Evolutionary conservation across 2,797 vertebrate species (phyloP), one percentile per base, ranked within the genome.

Genomic region (Chanos chanos): DNA sequence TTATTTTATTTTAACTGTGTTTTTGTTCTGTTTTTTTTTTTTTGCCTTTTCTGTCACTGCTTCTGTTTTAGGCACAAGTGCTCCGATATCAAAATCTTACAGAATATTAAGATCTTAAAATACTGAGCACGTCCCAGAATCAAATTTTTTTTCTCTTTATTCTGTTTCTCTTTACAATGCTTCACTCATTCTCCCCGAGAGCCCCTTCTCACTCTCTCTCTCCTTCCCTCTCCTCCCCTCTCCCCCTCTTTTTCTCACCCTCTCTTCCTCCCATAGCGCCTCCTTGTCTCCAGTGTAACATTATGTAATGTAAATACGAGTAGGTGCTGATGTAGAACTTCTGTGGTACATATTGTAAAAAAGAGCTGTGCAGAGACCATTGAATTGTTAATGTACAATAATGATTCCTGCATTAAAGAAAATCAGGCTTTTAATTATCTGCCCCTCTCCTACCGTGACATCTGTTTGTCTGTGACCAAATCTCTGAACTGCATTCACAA

Each of bases 321-420:
- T 88, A 86, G 87, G 84, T 85, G 86, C 87, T 83, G 89, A 89
- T 90, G 88, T 77, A 71, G 67, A 74, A 64, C 59, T 77, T 49
- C 81, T 82, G 85, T 89, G 87, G 84, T 89, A 89, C 85, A 89
- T 90, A 89, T 85, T 90, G 89, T 89, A 87, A 87, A 90, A 85
- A 85, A 77, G 80, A 86, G 66, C 72, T 71, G 72, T 74, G 68
- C 68, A 71, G 71, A 77, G 84, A 81, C 74, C 82, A 83, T 80
- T 69, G 71, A 83, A 81, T 83, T 85, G 80, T 86, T 80, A 74
- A 81, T 89, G 88, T 91, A 89, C 81, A 86, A 83, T 79, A 85
- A 84, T 79, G 63, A 85, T 85, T 89, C 81, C 84, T 83, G 84
- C 85, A 91, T 87, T 90, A 89, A 91, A 89, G 75, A 77, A 56